These are phyloP conservation scores for Cirrhinus mrigala DNA, from an alignment of 2,797 vertebrate genomes.

Conservation along the genomic window DNA sequence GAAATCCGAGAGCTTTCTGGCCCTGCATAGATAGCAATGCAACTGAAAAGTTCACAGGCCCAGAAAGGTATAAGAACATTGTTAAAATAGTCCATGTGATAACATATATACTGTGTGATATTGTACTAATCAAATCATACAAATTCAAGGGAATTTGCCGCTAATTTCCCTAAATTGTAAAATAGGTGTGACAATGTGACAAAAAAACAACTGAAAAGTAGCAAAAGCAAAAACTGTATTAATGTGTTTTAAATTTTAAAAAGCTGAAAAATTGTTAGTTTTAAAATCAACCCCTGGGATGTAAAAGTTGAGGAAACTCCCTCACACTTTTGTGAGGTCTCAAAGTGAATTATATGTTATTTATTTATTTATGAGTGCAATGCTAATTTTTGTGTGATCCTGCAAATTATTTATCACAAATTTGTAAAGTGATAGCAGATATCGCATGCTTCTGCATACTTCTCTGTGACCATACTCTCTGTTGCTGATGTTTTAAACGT, in stretches of 20 bases:
- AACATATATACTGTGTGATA: too few relatives aligned
- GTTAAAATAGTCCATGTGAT: too few relatives aligned
- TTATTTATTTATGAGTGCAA: neutral
- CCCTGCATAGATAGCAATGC: too few relatives aligned
- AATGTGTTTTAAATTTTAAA: neutral
- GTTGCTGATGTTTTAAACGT: conserved; percentile 35
- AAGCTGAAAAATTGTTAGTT: neutral
- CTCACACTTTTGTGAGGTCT: neutral
- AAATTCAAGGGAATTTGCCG: neutral
- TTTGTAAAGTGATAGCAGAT: conserved; percentile 7
- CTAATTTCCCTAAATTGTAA: neutral
- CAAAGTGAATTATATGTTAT: neutral
- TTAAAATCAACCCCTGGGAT: neutral
- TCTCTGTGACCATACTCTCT: neutral
- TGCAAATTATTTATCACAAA: neutral
- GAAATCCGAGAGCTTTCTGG: too few relatives aligned
- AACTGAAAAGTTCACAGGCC: too few relatives aligned
- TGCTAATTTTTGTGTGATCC: neutral
- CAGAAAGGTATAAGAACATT: too few relatives aligned
- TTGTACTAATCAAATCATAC: too few relatives aligned
- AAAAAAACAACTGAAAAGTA: neutral
- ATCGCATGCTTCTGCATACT: neutral
- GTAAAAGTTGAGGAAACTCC: neutral
- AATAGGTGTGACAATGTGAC: too few relatives aligned
- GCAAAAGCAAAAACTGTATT: neutral